phyloP scores from a whole-genome alignment of 2,888 invertebrate genomes.

The Cerceris rybyensis region DNA sequence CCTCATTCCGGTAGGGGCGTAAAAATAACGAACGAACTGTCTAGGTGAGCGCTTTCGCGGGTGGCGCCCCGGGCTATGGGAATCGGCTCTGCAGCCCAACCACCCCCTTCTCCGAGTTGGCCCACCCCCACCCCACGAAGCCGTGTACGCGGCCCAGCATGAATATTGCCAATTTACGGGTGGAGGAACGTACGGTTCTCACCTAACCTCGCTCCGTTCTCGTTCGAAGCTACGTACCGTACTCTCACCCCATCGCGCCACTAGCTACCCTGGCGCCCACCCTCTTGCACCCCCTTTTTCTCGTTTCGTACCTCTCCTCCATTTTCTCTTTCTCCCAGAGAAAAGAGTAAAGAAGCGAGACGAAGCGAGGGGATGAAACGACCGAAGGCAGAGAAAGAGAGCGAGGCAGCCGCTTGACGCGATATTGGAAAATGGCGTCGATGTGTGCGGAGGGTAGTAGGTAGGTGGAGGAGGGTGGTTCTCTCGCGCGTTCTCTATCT shows the following conservation, averaged over 20 bases:
- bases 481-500: conserved; percentile 24
- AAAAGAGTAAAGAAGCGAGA: conserved; percentile 54
- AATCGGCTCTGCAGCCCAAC: conserved; percentile 61
- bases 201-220: conserved; percentile 67
- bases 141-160: conserved; percentile 72
- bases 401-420: conserved; percentile 72
- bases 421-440: conserved; percentile 81
- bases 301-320: conserved; percentile 50
- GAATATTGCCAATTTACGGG: conserved; percentile 77
- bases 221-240: conserved; percentile 58
- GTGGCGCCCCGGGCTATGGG: conserved; percentile 57
- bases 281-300: conserved; percentile 52
- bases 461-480: conserved; percentile 58
- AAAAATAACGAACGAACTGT: conserved; percentile 69
- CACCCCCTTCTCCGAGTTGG: conserved; percentile 34
- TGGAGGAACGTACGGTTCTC: conserved; percentile 75
- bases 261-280: conserved; percentile 42
- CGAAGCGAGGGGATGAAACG: conserved; percentile 19
- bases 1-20: conserved; percentile 57
- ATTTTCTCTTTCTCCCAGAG: conserved; percentile 55
- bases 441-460: conserved; percentile 71
- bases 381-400: conserved; percentile 46
- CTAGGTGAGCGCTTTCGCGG: conserved; percentile 64
- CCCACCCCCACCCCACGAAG: conserved; percentile 39
- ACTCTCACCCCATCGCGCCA: conserved; percentile 45